phyloP scores from a whole-genome alignment of 1,140 invertebrate species.

The Achatina immaculata region DNA sequence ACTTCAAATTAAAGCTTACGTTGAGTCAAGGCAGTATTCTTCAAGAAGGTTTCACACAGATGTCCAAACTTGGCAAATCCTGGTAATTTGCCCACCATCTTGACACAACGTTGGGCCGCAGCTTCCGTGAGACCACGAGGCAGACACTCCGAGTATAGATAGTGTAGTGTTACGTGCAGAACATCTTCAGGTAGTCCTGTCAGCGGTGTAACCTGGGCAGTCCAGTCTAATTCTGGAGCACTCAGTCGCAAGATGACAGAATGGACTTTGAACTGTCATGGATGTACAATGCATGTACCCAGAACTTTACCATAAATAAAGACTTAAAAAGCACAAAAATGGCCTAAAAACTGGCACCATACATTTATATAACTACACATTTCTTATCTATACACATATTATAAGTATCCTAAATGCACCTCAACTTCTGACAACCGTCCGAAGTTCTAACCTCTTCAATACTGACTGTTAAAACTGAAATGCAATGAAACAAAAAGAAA shows the following conservation, averaged over 20 bases:
- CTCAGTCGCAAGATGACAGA: constrained; percentile 75
- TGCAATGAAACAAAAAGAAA: no score
- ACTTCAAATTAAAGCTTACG: constrained; percentile 76
- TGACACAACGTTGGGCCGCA: constrained; percentile 75
- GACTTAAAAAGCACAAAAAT: no score
- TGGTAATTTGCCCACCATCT: constrained; percentile 71
- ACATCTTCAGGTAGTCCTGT: constrained; percentile 75
- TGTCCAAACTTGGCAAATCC: constrained; percentile 74
- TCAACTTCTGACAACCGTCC: no score
- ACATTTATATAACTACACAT: no score
- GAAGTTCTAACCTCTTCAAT: no score
- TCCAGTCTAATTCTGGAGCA: constrained; percentile 75
- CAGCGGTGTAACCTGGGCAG: constrained; percentile 66
- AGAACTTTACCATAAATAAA: no score
- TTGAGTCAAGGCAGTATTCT: constrained; percentile 77
- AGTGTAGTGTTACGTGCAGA: constrained; percentile 76
- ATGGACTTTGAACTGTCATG: constrained; percentile 77
- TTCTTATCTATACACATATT: no score
- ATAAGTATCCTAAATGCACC: no score
- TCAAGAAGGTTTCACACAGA: constrained; percentile 76
- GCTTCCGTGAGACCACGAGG: constrained; percentile 74
- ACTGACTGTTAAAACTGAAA: no score
- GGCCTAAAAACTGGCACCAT: no score
- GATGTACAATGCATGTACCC: constrained; percentile 4
- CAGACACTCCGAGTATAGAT: constrained; percentile 78